Evolutionary conservation across 2,113 vertebrate species (phyloP).

Genomic region (Pao palembangensis): DNA sequence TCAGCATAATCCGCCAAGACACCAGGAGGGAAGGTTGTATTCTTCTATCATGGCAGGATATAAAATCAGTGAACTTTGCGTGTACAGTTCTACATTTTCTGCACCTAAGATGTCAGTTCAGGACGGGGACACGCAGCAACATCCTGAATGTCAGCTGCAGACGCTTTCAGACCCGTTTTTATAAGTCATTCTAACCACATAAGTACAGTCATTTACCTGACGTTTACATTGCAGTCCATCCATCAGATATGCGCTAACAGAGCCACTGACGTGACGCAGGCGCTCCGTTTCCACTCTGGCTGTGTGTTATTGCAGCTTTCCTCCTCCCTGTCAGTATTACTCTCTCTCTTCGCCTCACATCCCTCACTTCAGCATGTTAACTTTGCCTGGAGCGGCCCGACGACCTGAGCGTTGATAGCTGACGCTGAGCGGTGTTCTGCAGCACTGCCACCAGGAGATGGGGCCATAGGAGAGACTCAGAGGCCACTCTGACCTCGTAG

Average conservation of each 20-base stretch:
- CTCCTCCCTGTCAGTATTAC: conserved; percentile 17
- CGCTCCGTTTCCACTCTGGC: conserved; percentile 32
- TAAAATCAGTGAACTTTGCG: conserved; percentile 38
- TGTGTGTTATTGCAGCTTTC: conserved; percentile 21
- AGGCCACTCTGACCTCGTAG: conserved; percentile 57
- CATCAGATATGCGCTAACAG: conserved; percentile 48
- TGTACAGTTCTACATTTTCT: not conserved
- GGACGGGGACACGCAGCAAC: not conserved
- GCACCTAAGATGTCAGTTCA: conserved; percentile 20
- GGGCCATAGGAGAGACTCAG: conserved; percentile 69
- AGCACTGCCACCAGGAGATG: conserved; percentile 69
- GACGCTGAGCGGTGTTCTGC: conserved; percentile 40
- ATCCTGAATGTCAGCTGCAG: conserved; percentile 2
- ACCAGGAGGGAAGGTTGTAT: conserved; percentile 20
- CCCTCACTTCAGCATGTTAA: conserved; percentile 18
- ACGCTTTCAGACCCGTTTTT: conserved; percentile 34
- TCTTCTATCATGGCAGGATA: conserved; percentile 48
- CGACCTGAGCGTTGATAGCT: conserved; percentile 28
- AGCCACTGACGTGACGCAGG: conserved; percentile 39
- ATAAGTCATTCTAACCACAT: conserved; percentile 42
- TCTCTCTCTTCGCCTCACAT: conserved; percentile 9
- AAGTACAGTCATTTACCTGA: conserved; percentile 28
- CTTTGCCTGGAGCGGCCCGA: conserved; percentile 27
- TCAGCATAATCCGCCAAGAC: conserved; percentile 62
- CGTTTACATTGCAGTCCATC: conserved; percentile 29